phyloP scores from a whole-genome alignment of 2,113 vertebrate genomes.

The Chrysemys picta region DNA sequence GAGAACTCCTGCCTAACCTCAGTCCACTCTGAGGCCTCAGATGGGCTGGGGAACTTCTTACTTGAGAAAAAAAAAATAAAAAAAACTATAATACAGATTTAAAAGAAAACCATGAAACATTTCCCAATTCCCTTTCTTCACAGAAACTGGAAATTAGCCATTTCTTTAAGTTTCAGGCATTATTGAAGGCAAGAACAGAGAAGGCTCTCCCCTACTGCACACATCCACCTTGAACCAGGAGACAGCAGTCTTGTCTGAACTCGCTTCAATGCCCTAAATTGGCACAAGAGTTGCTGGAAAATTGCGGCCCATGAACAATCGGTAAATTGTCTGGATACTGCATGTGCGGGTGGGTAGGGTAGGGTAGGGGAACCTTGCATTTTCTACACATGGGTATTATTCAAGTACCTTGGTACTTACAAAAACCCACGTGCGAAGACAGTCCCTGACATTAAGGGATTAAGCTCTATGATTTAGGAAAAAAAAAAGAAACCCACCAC shows the following conservation, averaged over 20 bases:
- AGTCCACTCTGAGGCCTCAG: constrained; percentile 65
- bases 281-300: not conserved
- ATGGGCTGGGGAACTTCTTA: constrained; percentile 56
- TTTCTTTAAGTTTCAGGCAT: constrained; percentile 1
- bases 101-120: constrained; percentile 44
- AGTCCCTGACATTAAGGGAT: not conserved
- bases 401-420: not conserved
- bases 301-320: not conserved
- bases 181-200: not conserved
- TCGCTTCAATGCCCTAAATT: not conserved
- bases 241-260: not conserved
- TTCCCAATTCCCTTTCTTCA: constrained; percentile 50
- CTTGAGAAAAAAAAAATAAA: constrained; percentile 32
- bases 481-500: not conserved
- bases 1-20: constrained; percentile 48
- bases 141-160: constrained; percentile 29
- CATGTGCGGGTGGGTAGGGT: not conserved
- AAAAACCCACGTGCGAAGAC: not conserved
- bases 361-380: not conserved
- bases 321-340: not conserved
- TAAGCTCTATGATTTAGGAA: not conserved
- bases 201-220: not conserved
- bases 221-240: not conserved
- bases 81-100: constrained; percentile 54
- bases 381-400: not conserved